A percentile compares a stretch with the other conserved stretches of the same genome.
Conservation (phyloP, 2,113 vertebrate genomes). For the Buteo buteo region DNA sequence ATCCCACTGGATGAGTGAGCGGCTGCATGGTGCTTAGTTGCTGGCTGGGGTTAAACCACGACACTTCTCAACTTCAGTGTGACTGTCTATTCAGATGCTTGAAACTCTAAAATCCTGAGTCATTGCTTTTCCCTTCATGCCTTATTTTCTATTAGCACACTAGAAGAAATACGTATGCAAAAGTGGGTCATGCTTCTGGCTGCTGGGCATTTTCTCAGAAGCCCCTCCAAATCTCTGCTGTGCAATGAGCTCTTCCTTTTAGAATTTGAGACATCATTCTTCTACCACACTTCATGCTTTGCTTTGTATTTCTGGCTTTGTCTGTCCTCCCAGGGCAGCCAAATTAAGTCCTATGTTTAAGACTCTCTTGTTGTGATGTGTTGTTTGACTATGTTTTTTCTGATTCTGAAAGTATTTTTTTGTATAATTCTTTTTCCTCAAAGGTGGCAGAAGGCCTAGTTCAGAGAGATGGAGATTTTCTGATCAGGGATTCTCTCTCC, state of each 20-base stretch:
- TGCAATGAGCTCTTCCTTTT: neutral
- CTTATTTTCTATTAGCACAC: neutral
- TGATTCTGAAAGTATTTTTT: neutral
- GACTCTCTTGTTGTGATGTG: neutral
- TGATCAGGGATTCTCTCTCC: slow-evolving; percentile 92
- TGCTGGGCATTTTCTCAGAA: neutral
- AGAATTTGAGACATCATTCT: neutral
- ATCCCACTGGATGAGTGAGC: no score
- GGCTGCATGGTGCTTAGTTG: no score
- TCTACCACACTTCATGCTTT: neutral
- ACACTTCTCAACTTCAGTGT: neutral
- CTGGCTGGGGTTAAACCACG: no score
- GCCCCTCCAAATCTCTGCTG: neutral
- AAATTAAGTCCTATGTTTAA: neutral
- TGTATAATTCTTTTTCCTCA: slow-evolving; percentile 11
- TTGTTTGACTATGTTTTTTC: neutral
- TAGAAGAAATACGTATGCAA: neutral
- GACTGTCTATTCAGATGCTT: neutral
- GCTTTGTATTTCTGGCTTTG: neutral
- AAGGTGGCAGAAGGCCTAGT: slow-evolving; percentile 90
- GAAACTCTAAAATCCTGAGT: neutral
- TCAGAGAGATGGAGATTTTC: slow-evolving; percentile 93
- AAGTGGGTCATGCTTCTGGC: neutral
- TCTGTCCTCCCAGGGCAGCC: neutral
- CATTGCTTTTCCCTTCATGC: neutral